Evolutionary conservation across 1,140 invertebrate species (phyloP), one percentile per base, ranked within the genome.

Genomic region (Leptinotarsa undecemlineata): DNA sequence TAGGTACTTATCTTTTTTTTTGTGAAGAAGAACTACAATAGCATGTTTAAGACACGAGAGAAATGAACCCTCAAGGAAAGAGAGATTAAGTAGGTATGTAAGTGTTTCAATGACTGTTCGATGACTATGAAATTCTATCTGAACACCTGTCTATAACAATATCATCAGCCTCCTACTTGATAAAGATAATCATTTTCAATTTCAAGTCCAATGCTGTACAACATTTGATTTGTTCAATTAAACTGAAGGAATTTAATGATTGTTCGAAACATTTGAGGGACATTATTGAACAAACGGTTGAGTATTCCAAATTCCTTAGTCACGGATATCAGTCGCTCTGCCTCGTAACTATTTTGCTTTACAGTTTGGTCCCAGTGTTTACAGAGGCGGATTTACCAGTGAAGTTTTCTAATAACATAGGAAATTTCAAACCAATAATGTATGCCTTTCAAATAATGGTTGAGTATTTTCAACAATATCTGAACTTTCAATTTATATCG

Each of bases 71-170:
- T n/a, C n/a, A n/a, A n/a, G n/a, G n/a, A n/a, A n/a, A n/a, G n/a
- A n/a, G n/a, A n/a, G n/a, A n/a, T n/a, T n/a, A n/a, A n/a, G n/a
- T n/a, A n/a, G n/a, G n/a, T n/a, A n/a, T n/a, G n/a, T n/a, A n/a
- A n/a, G n/a, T n/a, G n/a, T n/a, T n/a, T n/a, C n/a, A n/a, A n/a
- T n/a, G n/a, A n/a, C n/a, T n/a, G n/a, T n/a, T n/a, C 19, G 19
- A 23, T 23, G 67, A 74, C 61, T 69, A 66, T 13, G 20, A 21
- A 15, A 42, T 69, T 3, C 42, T 69, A n/a, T 17, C 47, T 47
- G 76, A 77, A 69, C 66, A 74, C 4, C 61, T 74, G 11, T 77
- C 61, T 19, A 68, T 70, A 14, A 15, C 72, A 60, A 71, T 68
- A 69, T 61, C 76, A 3, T 13, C 60, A 5, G 26, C 26, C 13